These are phyloP conservation scores for Myotis yumanensis DNA, from an alignment of 2,113 vertebrate genomes.

Conservation along the genomic window DNA sequence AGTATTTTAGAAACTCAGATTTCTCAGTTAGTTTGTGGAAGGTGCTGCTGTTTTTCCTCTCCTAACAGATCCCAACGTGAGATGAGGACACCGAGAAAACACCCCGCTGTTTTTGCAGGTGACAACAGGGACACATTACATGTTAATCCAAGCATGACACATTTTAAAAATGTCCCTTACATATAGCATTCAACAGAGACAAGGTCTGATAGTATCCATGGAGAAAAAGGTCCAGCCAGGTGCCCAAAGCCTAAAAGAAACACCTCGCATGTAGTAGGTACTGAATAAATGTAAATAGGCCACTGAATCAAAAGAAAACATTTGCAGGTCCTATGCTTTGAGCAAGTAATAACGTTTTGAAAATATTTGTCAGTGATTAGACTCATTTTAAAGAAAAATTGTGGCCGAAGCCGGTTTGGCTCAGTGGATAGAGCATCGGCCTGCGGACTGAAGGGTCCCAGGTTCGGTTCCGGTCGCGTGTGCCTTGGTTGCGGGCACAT, in stretches of 20 bases:
- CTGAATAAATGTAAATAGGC: not conserved
- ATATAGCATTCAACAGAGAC: not conserved
- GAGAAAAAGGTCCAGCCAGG: not conserved
- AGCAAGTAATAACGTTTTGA: constrained; percentile 6
- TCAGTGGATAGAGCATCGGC: no score
- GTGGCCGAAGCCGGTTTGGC: no score
- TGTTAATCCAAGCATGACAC: not conserved
- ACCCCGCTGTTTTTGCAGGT: not conserved
- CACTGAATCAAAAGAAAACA: not conserved
- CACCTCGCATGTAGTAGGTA: not conserved
- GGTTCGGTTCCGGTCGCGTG: no score
- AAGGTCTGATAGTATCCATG: not conserved
- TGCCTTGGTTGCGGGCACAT: no score
- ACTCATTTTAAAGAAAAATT: not conserved
- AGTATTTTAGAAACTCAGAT: not conserved
- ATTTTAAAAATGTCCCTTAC: not conserved
- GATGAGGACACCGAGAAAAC: not conserved
- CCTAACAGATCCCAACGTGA: not conserved
- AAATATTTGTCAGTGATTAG: not conserved
- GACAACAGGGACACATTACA: not conserved
- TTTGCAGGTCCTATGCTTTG: not conserved
- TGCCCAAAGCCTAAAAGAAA: not conserved
- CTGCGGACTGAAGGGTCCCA: no score
- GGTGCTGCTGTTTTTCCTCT: not conserved
- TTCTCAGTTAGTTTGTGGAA: not conserved